A percentile compares a stretch with the other conserved stretches of the same genome.
Conservation (phyloP, 2,888 invertebrate genomes). For the Allygus modestus region DNA sequence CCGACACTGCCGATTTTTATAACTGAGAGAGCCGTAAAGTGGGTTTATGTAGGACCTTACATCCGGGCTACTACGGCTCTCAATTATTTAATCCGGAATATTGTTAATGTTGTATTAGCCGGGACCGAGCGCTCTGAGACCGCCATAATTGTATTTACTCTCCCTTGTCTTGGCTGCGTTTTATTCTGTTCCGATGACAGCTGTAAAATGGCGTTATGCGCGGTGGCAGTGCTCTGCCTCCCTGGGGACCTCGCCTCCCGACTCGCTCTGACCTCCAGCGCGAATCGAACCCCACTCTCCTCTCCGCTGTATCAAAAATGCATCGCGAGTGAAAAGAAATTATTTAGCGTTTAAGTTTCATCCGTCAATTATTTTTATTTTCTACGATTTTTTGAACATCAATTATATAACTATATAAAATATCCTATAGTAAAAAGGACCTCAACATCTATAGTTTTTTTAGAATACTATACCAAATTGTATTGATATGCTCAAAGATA, state of each 20-base stretch:
- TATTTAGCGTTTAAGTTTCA: too few relatives aligned
- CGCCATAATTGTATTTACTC: slow-evolving; percentile 60
- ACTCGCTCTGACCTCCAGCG: neutral
- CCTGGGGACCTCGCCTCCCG: slow-evolving; percentile 17
- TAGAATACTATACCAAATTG: too few relatives aligned
- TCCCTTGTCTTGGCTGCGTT: slow-evolving; percentile 55
- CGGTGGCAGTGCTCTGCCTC: neutral
- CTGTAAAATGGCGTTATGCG: slow-evolving; percentile 52
- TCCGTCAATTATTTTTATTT: too few relatives aligned
- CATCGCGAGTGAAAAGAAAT: too few relatives aligned
- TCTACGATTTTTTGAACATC: too few relatives aligned
- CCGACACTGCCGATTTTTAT: slow-evolving; percentile 61
- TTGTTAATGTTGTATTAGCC: slow-evolving; percentile 59
- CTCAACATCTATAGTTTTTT: too few relatives aligned
- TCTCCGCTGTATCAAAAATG: neutral
- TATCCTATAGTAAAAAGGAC: too few relatives aligned
- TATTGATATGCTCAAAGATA: too few relatives aligned
- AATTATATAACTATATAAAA: too few relatives aligned
- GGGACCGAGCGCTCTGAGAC: slow-evolving; percentile 54
- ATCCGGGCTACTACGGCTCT: slow-evolving; percentile 53
- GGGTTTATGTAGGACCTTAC: slow-evolving; percentile 58
- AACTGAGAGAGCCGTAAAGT: slow-evolving; percentile 59
- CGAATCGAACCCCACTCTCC: neutral
- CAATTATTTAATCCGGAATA: slow-evolving; percentile 59
- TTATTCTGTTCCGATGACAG: slow-evolving; percentile 55